Evolutionary conservation across 2,888 invertebrate species (phyloP), one percentile per base, ranked within the genome.

Genomic region (Coleophora deauratella): DNA sequence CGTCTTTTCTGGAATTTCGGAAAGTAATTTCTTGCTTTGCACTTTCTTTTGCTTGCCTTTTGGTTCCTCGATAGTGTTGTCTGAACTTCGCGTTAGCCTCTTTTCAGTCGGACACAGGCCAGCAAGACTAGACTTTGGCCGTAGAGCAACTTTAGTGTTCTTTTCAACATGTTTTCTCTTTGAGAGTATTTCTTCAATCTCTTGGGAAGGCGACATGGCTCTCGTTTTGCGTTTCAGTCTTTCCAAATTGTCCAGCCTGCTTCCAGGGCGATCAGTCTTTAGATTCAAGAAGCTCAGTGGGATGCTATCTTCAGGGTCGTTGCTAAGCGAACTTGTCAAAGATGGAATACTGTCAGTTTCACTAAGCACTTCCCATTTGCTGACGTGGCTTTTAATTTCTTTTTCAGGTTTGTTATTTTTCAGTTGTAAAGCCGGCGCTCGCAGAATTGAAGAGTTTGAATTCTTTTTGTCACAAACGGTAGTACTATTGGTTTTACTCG

Each of bases 341-440:
- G 86, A 85, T 2, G 89, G 88, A 51, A 89, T 80, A 56, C 88
- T 89, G 47, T 89, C 89, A 27, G 88, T 87, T 53, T 89, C 89
- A 62, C 89, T 89, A 38, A 88, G 74, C 3, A 86, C 81, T 61
- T 89, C 89, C 87, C 88, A 88, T 65, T 88, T 87, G 42, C 85
- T 82, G 1, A 85, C 59, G 43, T 81, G 76, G 45, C 69, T 79
- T 54, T 72, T 82, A 10, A 72, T 38, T 39, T 82, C 81, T 50
- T 77, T 81, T 39, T 84, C 85, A 46, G 59, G 57, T 52, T 76
- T 80, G 47, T 63, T 77, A 49, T 75, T 75, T 57, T 82, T 84
- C 10, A 85, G 54, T 45, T 84, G 82, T 31, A 84, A 57, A 8
- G 82, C 72, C 14, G 85, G 84, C 9, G 84, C 84, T 57, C 84